phyloP scores from a whole-genome alignment of 2,113 vertebrate genomes.

The Cairina moschata region DNA sequence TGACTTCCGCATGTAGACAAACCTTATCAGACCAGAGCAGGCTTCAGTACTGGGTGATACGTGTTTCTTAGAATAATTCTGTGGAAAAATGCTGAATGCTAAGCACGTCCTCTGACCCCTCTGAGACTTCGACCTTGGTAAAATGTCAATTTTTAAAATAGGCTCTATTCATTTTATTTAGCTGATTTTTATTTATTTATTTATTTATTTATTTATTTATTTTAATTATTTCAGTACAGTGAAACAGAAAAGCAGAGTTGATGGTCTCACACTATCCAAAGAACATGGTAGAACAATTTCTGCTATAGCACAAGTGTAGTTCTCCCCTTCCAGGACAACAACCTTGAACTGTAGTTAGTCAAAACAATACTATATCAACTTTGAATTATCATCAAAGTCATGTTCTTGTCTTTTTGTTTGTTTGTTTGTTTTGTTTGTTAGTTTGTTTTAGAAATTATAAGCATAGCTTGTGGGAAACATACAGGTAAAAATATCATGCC shows the following conservation, averaged over 20 bases:
- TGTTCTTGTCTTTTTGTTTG: not conserved
- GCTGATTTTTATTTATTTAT: not conserved
- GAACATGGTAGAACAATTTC: not conserved
- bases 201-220: not conserved
- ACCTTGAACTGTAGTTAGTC: not conserved
- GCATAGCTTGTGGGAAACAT: not conserved
- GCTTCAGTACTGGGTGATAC: not conserved
- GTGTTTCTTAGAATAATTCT: constrained; percentile 16
- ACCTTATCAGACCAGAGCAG: constrained; percentile 59
- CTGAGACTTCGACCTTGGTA: not conserved
- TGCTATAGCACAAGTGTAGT: not conserved
- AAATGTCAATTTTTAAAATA: not conserved
- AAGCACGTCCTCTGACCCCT: not conserved
- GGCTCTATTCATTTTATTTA: not conserved
- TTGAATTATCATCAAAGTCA: not conserved
- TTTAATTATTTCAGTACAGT: not conserved
- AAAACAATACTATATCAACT: not conserved
- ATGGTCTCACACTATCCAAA: not conserved
- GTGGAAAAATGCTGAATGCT: not conserved
- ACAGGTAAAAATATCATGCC: not conserved
- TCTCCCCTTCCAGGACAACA: not conserved
- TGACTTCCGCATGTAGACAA: constrained; percentile 24
- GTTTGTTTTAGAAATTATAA: not conserved
- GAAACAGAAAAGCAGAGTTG: not conserved
- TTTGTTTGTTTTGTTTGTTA: not conserved